A percentile compares a stretch with the other conserved stretches of the same genome.
Evolutionary conservation across 2,113 vertebrate genomes (phyloP).

Genomic region (Cyanocitta stelleri): DNA sequence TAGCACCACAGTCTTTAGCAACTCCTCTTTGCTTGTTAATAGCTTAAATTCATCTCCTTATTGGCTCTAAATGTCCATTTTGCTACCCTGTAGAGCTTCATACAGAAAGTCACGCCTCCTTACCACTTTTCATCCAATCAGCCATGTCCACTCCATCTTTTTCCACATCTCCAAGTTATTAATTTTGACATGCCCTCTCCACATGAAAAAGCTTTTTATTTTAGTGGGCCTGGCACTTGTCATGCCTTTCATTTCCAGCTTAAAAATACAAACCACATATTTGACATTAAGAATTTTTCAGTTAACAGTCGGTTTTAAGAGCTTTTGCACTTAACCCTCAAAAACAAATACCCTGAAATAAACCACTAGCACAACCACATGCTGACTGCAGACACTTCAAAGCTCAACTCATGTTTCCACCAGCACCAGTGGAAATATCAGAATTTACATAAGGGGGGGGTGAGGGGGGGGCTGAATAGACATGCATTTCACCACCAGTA

Average conservation of each 20-base stretch:
- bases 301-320: not conserved
- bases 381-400: not conserved
- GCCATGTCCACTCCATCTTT: not conserved
- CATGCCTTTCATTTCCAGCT: not conserved
- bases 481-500: not conserved
- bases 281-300: not conserved
- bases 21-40: not conserved
- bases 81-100: not conserved
- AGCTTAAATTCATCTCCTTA: not conserved
- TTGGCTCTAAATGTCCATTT: not conserved
- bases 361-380: not conserved
- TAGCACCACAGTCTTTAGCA: not conserved
- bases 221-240: not conserved
- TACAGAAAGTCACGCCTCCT: not conserved
- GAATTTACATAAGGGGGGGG: not conserved
- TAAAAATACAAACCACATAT: not conserved
- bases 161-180: not conserved
- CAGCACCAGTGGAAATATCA: not conserved
- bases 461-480: not conserved
- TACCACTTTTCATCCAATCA: not conserved
- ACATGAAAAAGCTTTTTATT: not conserved
- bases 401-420: not conserved
- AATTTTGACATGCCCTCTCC: not conserved
- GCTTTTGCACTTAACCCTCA: not conserved
- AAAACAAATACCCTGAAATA: not conserved